Base-by-base conservation (phyloP, 2,797 vertebrate genomes). In the Cynopterus sphinx region DNA sequence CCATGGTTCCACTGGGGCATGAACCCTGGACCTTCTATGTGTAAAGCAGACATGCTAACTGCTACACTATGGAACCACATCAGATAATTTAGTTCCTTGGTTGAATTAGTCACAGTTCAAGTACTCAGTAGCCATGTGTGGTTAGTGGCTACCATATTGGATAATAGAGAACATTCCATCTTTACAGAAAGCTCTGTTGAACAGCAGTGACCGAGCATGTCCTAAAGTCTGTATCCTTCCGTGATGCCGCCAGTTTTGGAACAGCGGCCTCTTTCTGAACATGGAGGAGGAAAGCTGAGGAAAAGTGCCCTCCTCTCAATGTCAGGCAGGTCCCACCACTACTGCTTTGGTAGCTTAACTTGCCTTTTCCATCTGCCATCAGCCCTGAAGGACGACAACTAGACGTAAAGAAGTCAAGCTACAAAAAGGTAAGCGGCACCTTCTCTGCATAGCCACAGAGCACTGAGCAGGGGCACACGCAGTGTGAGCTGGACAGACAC, bases 331-430 rank as follows among this genome's bases (percentile, higher is more conserved):
- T n/a, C 70, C 49, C 24, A 7, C 31, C 39, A 4, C 53, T 16
- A 33, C 12, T 41, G 39, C 83, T 92, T 39, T 39, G 8, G 59
- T 65, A 24, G 68, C 79, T 77, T 97, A 94, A 97, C 86, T 96
- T 91, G 86, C 61, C 67, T 95, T 96, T 97, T 94, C 94, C 36
- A 0, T 98, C 77, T 97, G 84, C 84, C 59, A 36, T 87, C 95
- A 99, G 99, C 98, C 99, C 99, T 26, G 99, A 98, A 97, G 99
- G 99, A 98, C 99, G 98, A 87, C 99, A 99, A 91, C 97, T 99
- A 92, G 99, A 99, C 95, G 98, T 99, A 89, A 99, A 99, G 99
- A 99, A 99, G 97, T 99, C 99, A 95, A 99, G 99, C 97, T 99
- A 99, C 97, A 99, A 99, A 98, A 99, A 99, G 99, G 99, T 99